Evolutionary conservation across 2,888 invertebrate species (phyloP).

Genomic region (Hemicrepidius hirtus): DNA sequence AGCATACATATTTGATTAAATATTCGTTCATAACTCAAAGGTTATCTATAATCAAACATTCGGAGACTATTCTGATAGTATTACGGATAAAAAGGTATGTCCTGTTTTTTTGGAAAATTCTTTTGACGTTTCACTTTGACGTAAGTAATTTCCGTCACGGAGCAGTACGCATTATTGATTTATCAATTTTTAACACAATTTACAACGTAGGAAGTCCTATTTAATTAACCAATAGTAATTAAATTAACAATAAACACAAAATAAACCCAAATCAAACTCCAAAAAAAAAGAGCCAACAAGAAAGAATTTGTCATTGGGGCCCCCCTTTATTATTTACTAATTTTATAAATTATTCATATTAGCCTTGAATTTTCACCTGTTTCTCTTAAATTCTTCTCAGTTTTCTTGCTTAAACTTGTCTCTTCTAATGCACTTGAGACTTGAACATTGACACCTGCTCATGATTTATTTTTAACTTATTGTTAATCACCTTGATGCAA

Average conservation of each 20-base stretch:
- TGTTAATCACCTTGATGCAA: slow-evolving; percentile 7
- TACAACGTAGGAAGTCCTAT: slow-evolving; percentile 12
- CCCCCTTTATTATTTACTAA: slow-evolving; percentile 6
- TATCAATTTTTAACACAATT: slow-evolving; percentile 4
- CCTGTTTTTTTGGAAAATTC: background rate
- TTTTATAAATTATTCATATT: slow-evolving; percentile 3
- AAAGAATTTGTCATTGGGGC: slow-evolving; percentile 23
- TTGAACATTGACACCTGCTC: slow-evolving; percentile 21
- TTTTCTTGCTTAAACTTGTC: background rate
- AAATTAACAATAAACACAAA: too few relatives aligned
- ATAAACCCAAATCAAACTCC: too few relatives aligned
- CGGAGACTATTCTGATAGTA: background rate
- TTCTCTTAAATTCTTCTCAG: background rate
- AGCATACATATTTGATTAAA: slow-evolving; percentile 1
- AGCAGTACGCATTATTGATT: slow-evolving; percentile 26
- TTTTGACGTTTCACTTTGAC: background rate
- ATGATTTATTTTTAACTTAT: slow-evolving; percentile 17
- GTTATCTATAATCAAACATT: background rate
- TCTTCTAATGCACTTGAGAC: slow-evolving; percentile 12
- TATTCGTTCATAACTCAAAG: background rate
- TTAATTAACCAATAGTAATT: too few relatives aligned
- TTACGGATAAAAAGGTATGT: background rate
- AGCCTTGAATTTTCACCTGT: slow-evolving; percentile 28
- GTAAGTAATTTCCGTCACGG: background rate
- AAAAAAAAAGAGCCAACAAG: too few relatives aligned